Base-by-base conservation (phyloP, 2,797 vertebrate genomes). In the Acridotheres tristis region DNA sequence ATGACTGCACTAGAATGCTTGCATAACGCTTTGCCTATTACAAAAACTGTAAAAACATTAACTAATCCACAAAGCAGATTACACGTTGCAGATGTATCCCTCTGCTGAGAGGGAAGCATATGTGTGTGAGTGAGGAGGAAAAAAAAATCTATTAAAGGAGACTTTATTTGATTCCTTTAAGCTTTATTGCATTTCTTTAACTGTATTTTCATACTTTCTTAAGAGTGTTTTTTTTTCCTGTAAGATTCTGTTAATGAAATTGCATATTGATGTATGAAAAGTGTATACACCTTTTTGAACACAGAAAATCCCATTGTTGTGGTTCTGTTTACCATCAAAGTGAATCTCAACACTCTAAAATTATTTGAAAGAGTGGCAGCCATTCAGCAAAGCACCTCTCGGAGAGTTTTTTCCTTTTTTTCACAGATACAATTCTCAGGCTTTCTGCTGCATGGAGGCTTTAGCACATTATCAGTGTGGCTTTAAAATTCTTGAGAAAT, bases 1-100 rank as follows among this genome's bases (percentile, higher is more conserved):
- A 85, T 83, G 88, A 53, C 32, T 88, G 32, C 15, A 16, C 45
- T 80, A 82, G 66, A 92, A 80, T 1, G 9, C 57, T 93, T 59
- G 65, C 20, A 40, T 63, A 90, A 72, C 0, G 0, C 54, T 90
- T 87, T 75, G 50, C 53, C 45, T 90, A 16, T 94, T 94, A 78
- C 43, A 77, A 68, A 88, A 85, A 34, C 83, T 88, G 61, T 92
- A 88, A 90, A 96, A 95, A 47, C 80, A 74, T 88, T 78, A 87
- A 88, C 77, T 83, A 78, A 85, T 82, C 78, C 57, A 48, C 73
- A 81, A 82, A 92, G 85, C 76, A 88, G 75, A 73, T 90, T 88
- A 54, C 36, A 11, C 86, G 76, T 79, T 82, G 88, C 83, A 84
- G 89, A 77, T 94, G 53, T 71, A 43, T 71, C 38, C 30, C 13